Conservation (phyloP, 1,140 invertebrate genomes). For the Zaprionus gabonicus region DNA sequence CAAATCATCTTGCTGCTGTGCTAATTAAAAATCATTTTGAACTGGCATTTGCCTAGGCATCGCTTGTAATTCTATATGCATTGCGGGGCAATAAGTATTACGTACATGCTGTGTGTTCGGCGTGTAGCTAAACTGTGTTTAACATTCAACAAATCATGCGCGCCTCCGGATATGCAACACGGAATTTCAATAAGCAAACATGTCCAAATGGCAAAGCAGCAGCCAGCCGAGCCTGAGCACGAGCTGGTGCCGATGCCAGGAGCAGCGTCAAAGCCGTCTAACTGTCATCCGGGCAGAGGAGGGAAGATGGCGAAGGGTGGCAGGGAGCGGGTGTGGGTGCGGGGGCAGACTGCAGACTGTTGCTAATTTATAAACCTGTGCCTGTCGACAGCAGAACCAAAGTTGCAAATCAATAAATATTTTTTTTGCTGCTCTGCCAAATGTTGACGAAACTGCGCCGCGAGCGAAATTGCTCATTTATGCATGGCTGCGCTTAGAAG, state of each 20-base stretch:
- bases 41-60: conserved; percentile 34
- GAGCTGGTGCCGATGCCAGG: neutral
- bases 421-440: conserved; percentile 57
- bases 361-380: conserved; percentile 75
- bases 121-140: conserved; percentile 52
- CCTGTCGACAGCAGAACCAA: conserved; percentile 53
- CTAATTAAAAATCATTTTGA: conserved; percentile 64
- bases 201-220: conserved; percentile 27
- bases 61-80: conserved; percentile 70
- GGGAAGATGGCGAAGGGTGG: neutral
- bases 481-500: conserved; percentile 73
- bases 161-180: conserved; percentile 79
- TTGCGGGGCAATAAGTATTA: conserved; percentile 68
- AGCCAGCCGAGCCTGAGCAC: neutral
- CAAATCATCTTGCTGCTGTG: neutral
- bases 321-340: no score
- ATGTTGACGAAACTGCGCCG: conserved; percentile 76
- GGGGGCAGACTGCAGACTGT: conserved; percentile 42
- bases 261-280: conserved; percentile 17
- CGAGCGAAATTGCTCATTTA: conserved; percentile 77
- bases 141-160: conserved; percentile 76
- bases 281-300: conserved; percentile 1
- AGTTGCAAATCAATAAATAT: conserved; percentile 80
- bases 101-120: conserved; percentile 40
- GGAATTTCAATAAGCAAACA: conserved; percentile 83